Conservation (phyloP, 2,113 vertebrate species). For the Craseonycteris thonglongyai region DNA sequence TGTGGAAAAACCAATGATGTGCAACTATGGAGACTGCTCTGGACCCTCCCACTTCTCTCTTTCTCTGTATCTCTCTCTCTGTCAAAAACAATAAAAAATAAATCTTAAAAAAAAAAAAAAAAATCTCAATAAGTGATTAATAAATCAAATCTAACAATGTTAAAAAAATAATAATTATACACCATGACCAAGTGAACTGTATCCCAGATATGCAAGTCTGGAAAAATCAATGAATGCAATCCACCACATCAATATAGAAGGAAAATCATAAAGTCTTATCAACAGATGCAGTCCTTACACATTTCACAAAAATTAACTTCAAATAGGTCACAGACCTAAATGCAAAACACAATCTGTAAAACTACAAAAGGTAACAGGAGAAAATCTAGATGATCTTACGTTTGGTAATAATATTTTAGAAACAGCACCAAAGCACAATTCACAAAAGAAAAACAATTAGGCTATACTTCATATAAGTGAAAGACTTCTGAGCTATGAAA, state of each 20-base stretch:
- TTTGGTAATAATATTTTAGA: not conserved
- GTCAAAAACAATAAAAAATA: too few species aligned
- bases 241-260: not conserved
- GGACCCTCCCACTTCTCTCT: too few species aligned
- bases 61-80: too few species aligned
- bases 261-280: not conserved
- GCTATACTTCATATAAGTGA: not conserved
- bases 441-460: not conserved
- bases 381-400: not conserved
- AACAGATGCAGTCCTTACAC: not conserved
- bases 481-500: not conserved
- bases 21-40: too few species aligned
- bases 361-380: not conserved
- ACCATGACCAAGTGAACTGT: not conserved
- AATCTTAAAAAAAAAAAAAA: too few species aligned
- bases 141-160: not conserved
- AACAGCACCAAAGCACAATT: not conserved
- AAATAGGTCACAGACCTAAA: not conserved
- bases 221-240: not conserved
- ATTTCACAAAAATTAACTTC: not conserved
- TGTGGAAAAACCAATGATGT: too few species aligned
- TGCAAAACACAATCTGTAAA: not conserved
- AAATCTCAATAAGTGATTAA: not conserved
- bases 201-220: not conserved
- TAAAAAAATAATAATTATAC: not conserved